Evolutionary conservation across 2,888 invertebrate genomes (phyloP), one percentile per base, ranked within the genome.

Genomic region (Cataglyphis altisquamis): DNA sequence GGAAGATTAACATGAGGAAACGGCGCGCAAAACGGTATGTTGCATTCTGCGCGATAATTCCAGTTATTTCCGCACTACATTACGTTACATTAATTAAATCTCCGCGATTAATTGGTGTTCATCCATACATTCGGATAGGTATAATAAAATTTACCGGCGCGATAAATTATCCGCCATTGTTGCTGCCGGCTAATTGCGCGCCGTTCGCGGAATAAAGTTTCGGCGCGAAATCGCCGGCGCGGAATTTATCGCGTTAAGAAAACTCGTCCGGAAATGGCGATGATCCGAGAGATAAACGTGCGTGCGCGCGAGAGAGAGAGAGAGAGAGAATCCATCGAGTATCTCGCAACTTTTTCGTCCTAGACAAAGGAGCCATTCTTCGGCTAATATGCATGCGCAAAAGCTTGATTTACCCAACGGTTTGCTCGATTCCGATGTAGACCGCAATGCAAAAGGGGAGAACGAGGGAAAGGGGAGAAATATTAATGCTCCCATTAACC

Each of bases 401-500:
- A 70, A n/a, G 10, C 72, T 18, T 18, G 32, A 18, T 36, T 70
- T 39, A 25, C 29, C 9, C 39, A 18, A 52, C 21, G 70, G n/a
- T 36, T 10, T 32, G 39, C 45, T 29, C 25, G 60, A 80, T 72
- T 8, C 73, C 18, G 45, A 60, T 25, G 45, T 25, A 29, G 52
- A 32, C 21, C 57, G 57, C 57, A 72, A 36, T 18, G 32, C 29
- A 29, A 18, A 8, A 36, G 45, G 73, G 60, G 25, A 12, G 60
- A 21, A 57, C 25, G 32, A 78, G n/a, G 52, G n/a, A 5, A 6
- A 67, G 18, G 62, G 74, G 84, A 85, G 88, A 91, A 90, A 91
- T 92, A 92, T 92, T 92, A 93, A 93, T 91, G 89, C 88, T 87
- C 91, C 92, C 91, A 93, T 93, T 92, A 92, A 87, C 87, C 83